These are phyloP conservation scores for Macquaria ambigua DNA, from an alignment of 2,113 vertebrate species.

Conservation along the genomic window DNA sequence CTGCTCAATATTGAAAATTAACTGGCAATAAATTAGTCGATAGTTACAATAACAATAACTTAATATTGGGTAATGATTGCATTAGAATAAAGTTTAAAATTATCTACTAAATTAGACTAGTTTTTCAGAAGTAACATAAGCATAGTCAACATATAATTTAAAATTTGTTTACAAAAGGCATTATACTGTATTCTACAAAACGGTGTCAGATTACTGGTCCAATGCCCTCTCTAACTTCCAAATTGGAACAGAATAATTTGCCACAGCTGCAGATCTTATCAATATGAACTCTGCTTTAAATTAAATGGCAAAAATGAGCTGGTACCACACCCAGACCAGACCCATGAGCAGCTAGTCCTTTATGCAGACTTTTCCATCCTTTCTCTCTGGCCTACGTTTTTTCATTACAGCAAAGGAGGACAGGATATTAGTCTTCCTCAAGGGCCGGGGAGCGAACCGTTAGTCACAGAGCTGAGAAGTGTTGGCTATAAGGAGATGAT, in stretches of 20 bases:
- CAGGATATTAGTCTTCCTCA: conserved; percentile 80
- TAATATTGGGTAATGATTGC: neutral
- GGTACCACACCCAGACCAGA: conserved; percentile 28
- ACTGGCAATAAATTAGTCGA: neutral
- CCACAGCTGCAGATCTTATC: conserved; percentile 7
- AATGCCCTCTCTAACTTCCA: neutral
- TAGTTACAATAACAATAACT: neutral
- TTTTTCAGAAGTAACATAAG: neutral
- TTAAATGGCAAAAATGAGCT: conserved; percentile 22
- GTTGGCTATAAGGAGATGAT: conserved; percentile 65
- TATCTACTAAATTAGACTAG: neutral
- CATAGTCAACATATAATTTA: neutral
- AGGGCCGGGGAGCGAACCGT: conserved; percentile 56
- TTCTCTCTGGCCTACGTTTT: conserved; percentile 53
- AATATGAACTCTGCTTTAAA: conserved; percentile 24
- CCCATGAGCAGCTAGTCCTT: conserved; percentile 31
- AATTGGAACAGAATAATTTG: neutral
- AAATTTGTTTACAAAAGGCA: neutral
- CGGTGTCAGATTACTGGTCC: neutral
- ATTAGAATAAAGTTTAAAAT: neutral
- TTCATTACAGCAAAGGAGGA: conserved; percentile 74
- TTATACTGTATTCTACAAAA: neutral
- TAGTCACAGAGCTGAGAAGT: conserved; percentile 60
- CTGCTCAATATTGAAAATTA: neutral
- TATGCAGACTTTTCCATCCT: conserved; percentile 46